Conservation (phyloP, 2,888 invertebrate genomes). For the Linhomoeus sp. region DNA sequence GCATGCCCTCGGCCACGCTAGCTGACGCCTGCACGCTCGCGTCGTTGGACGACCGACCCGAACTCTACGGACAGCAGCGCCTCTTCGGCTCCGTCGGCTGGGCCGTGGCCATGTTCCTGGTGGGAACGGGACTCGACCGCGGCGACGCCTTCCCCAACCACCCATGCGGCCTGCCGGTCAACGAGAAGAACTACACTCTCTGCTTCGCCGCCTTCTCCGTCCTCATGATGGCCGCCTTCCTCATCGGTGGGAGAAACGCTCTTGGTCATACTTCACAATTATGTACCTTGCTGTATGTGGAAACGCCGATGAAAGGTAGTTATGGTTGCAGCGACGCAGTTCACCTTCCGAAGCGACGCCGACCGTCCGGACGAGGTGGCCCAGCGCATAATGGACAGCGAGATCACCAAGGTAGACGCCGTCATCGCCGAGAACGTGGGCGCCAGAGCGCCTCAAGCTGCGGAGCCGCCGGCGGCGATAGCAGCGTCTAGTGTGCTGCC, state of each 20-base stretch:
- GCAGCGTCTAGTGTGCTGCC: background rate
- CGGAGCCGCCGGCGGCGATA: conserved; percentile 7
- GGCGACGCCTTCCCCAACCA: conserved; percentile 83
- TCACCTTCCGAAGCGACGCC: conserved; percentile 17
- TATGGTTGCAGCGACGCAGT: conserved; percentile 15
- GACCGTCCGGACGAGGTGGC: conserved; percentile 13
- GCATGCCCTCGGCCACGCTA: conserved; percentile 75
- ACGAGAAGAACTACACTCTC: conserved; percentile 92
- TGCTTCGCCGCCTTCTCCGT: conserved; percentile 95
- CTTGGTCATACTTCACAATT: conserved; percentile 39
- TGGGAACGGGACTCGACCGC: conserved; percentile 84
- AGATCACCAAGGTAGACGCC: conserved; percentile 17
- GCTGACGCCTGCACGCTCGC: conserved; percentile 44
- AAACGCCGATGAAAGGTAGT: background rate
- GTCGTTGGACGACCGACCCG: conserved; percentile 13
- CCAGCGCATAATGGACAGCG: conserved; percentile 4
- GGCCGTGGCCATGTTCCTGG: conserved; percentile 96
- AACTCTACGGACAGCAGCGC: conserved; percentile 63
- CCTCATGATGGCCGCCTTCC: conserved; percentile 78
- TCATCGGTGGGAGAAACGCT: conserved; percentile 66
- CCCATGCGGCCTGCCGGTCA: conserved; percentile 41
- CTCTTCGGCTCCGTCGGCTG: conserved; percentile 95
- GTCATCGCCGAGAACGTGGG: conserved; percentile 24
- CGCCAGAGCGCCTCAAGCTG: conserved; percentile 15
- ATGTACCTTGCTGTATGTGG: background rate